These are phyloP conservation scores for Oasisia sp. DNA, from an alignment of 2,888 invertebrate genomes.

Conservation along the genomic window DNA sequence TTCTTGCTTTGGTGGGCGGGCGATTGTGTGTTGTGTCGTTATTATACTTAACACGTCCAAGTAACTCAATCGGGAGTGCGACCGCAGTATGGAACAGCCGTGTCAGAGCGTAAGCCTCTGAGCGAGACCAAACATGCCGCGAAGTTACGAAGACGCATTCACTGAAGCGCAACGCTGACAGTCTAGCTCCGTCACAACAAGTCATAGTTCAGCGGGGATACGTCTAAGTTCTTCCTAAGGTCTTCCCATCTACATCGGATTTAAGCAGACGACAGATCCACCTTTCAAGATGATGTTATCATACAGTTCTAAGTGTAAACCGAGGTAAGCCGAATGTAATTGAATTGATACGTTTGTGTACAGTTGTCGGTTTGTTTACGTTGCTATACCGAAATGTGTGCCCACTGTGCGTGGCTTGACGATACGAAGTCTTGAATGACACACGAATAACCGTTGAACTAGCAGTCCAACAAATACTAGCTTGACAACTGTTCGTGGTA, in stretches of 20 bases:
- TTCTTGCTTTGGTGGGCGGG: background rate
- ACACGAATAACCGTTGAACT: background rate
- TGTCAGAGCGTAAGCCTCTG: background rate
- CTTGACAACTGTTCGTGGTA: background rate
- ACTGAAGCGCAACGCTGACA: background rate
- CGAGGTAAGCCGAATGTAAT: background rate
- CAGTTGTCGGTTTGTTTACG: background rate
- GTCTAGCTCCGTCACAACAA: background rate
- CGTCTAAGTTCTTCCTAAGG: background rate
- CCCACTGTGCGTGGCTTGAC: background rate
- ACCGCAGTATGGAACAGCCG: background rate
- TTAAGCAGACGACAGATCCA: background rate
- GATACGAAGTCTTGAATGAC: background rate
- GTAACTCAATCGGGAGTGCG: background rate
- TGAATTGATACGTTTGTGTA: conserved; percentile 8
- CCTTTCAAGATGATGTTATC: background rate
- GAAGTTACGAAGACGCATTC: background rate
- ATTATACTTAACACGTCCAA: background rate
- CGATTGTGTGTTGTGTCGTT: background rate
- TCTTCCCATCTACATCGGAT: background rate
- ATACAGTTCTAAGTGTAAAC: background rate
- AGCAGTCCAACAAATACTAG: background rate
- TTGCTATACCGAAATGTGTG: background rate
- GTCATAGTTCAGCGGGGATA: background rate
- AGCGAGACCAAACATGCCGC: conserved; percentile 12